Conservation (phyloP, 2,113 vertebrate species). For the Sciurus niger region DNA sequence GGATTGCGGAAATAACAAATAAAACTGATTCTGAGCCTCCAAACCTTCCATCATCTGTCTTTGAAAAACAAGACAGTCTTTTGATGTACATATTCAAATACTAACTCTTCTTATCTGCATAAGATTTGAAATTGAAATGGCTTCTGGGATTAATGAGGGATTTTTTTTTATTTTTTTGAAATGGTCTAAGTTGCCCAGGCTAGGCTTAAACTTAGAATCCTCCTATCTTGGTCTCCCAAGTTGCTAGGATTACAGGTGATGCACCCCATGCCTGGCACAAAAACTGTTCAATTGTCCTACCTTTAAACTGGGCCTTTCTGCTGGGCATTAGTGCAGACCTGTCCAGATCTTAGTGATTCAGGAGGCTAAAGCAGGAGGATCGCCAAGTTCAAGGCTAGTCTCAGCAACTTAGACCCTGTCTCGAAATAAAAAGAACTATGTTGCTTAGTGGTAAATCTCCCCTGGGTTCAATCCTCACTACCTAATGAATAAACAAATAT, state of each 20-base stretch:
- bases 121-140: background rate
- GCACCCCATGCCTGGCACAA: background rate
- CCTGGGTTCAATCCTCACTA: background rate
- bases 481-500: too few species aligned
- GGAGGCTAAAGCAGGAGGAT: background rate
- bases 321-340: background rate
- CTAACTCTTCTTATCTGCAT: background rate
- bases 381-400: background rate
- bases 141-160: slow-evolving; percentile 34
- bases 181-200: too few species aligned
- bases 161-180: background rate
- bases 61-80: background rate
- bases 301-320: slow-evolving; percentile 13
- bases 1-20: too few species aligned
- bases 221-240: too few species aligned
- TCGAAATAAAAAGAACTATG: background rate
- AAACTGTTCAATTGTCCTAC: background rate
- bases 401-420: background rate
- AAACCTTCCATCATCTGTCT: too few species aligned
- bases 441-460: background rate
- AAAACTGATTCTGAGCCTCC: too few species aligned
- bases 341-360: background rate
- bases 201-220: too few species aligned
- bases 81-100: background rate
- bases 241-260: too few species aligned